A percentile compares a stretch with the other conserved stretches of the same genome.
Evolutionary conservation across 2,797 vertebrate genomes (phyloP).

Genomic region (Protonibea diacanthus): DNA sequence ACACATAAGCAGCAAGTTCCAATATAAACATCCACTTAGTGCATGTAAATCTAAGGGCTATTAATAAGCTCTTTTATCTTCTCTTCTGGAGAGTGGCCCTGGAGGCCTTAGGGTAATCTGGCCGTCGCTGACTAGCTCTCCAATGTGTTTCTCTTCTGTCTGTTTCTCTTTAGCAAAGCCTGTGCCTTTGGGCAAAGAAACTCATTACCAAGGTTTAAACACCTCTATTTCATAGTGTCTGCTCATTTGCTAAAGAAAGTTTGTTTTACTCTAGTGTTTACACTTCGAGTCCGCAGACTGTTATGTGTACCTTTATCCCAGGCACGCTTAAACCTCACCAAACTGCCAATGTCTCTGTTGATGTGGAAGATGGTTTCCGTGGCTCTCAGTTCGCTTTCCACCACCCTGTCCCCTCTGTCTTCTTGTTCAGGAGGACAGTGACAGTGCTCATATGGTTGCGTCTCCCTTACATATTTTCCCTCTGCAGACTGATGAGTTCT

Average conservation of each 20-base stretch:
- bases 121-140: slow-evolving; percentile 67
- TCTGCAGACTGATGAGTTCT: slow-evolving; percentile 78
- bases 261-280: slow-evolving; percentile 60
- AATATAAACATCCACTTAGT: slow-evolving; percentile 90
- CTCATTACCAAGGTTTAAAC: slow-evolving; percentile 69
- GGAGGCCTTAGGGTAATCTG: slow-evolving; percentile 74
- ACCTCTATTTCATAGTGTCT: slow-evolving; percentile 43
- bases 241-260: slow-evolving; percentile 60
- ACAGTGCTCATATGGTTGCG: slow-evolving; percentile 75
- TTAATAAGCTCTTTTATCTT: slow-evolving; percentile 90
- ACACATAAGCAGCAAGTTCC: slow-evolving; percentile 90
- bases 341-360: slow-evolving; percentile 58
- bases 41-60: slow-evolving; percentile 88
- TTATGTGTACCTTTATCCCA: slow-evolving; percentile 52
- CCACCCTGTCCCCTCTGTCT: slow-evolving; percentile 65
- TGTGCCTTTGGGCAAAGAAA: slow-evolving; percentile 69
- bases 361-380: slow-evolving; percentile 51
- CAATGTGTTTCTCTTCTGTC: slow-evolving; percentile 56
- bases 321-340: slow-evolving; percentile 53
- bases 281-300: slow-evolving; percentile 44
- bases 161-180: slow-evolving; percentile 64
- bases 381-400: slow-evolving; percentile 59
- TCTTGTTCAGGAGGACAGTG: slow-evolving; percentile 73
- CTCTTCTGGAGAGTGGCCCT: slow-evolving; percentile 77
- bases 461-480: slow-evolving; percentile 76